Evolutionary conservation across 2,888 invertebrate species (phyloP).

Genomic region (Catocala sponsa): DNA sequence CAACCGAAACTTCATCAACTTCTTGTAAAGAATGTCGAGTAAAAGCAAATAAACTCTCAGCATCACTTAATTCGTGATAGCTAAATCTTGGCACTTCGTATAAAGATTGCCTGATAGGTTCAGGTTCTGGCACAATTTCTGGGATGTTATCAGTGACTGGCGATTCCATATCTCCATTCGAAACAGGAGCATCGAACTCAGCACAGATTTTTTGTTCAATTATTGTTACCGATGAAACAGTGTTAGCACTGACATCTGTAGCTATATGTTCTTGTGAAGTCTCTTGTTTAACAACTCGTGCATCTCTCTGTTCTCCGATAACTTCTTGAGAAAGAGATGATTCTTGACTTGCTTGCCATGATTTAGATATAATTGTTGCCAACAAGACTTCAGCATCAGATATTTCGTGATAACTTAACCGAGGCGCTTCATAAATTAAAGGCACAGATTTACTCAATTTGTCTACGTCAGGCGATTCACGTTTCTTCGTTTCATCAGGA

Average conservation of each 20-base stretch:
- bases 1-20: slow-evolving; percentile 4
- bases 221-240: background rate
- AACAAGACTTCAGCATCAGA: slow-evolving; percentile 59
- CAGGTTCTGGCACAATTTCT: slow-evolving; percentile 22
- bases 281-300: slow-evolving; percentile 5
- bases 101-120: slow-evolving; percentile 26
- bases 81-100: slow-evolving; percentile 61
- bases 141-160: slow-evolving; percentile 4
- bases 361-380: slow-evolving; percentile 48
- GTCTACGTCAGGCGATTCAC: background rate
- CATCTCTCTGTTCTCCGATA: slow-evolving; percentile 7
- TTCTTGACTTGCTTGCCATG: slow-evolving; percentile 46
- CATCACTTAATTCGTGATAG: slow-evolving; percentile 67
- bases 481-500: slow-evolving; percentile 7
- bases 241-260: background rate
- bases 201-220: slow-evolving; percentile 9
- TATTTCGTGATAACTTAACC: slow-evolving; percentile 56
- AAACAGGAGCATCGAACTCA: slow-evolving; percentile 21
- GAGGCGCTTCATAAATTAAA: slow-evolving; percentile 32
- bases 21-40: slow-evolving; percentile 24
- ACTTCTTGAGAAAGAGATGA: slow-evolving; percentile 17
- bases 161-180: slow-evolving; percentile 18
- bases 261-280: background rate
- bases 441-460: slow-evolving; percentile 11
- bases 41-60: slow-evolving; percentile 60